Base-by-base conservation (phyloP, 2,797 vertebrate genomes). In the Bradypus variegatus region DNA sequence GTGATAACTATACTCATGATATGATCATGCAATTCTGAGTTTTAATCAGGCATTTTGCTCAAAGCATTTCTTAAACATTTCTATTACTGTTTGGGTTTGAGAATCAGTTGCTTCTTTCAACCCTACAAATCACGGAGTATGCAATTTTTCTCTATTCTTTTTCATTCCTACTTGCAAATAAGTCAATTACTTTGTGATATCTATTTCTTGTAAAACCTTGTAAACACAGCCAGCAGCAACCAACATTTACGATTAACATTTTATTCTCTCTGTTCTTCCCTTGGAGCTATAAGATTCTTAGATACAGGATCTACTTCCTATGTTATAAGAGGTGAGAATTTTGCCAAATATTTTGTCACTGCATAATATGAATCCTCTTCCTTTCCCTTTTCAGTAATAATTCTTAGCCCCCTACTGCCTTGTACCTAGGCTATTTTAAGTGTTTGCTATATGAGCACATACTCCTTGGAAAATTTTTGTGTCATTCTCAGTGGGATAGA, bases 61-160 rank as follows among this genome's bases (percentile, higher is more conserved):
- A 88, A 92, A 90, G 27, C 2, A 77, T 80, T 84, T 72, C 33
- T 69, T 79, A 93, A 83, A n/a, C 21, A 73, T 77, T 84, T 48
- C 29, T 58, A 69, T 80, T 85, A 72, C 23, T 89, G n/a, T 81
- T 88, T 88, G 31, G 8, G 13, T 93, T 76, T 87, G 72, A 58
- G 62, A 93, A 77, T 89, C 65, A 38, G 53, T 91, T 82, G 33
- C 27, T 10, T 80, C 89, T 90, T 89, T 78, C 41, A 82, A 83
- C 18, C 4, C 29, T 27, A 73, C 9, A 50, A 84, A 8, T 67
- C n/a, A 33, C 55, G 84, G 50, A 93, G 75, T 75, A 55, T 50
- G 81, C 79, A 79, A 9, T 83, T 67, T 67, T 60, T 58, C 60
- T 62, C 29, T 86, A 12, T 67, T 73, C 18, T 36, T 87, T 88